Evolutionary conservation across 2,113 vertebrate genomes (phyloP), one percentile per base, ranked within the genome.

Genomic region (Dromiciops gliroides): DNA sequence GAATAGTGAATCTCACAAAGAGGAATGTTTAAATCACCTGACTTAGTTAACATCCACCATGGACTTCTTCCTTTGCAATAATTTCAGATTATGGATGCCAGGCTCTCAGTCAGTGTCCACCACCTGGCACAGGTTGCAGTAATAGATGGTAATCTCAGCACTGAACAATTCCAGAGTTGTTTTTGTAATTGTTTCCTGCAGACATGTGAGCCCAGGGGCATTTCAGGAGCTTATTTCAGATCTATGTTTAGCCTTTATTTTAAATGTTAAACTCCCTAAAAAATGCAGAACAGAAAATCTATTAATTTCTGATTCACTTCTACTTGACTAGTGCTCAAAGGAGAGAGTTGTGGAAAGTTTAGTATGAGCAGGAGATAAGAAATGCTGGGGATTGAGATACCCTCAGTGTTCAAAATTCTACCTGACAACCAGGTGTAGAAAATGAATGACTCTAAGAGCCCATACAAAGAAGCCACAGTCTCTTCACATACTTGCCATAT

Each of bases 31-130:
- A 31, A 91, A 50, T 44, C 94, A 83, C n/a, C 25, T 93, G 52
- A 89, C n/a, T 92, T 90, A 48, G 9, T 88, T 95, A 94, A 75
- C 90, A 96, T 95, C 96, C 88, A 56, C 22, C 83, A 48, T 90
- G 53, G 50, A 51, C 89, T 92, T 95, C 49, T 95, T 56, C 10
- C 89, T 83, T 90, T 95, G 28, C 75, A 91, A 89, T 91, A 83
- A 95, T 51, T 95, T 50, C 11, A 89, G 37, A 60, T 28, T 93
- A 1, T 83, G 51, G 49, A 0, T 92, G 44, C 50, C 50, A 93
- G 92, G 94, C 26, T 94, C 95, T 94, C 19, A 44, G 90, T 89
- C 37, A 67, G n/a, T 90, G 50, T 37, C 50, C n/a, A 88, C 28
- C 23, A 16, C 89, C 92, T 94, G n/a, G 16, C 49, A n/a, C 16